Percentiles rank a stretch among this genome's conserved stretches.
Conservation (phyloP, 1,140 invertebrate species). For the Bombus superbus region DNA sequence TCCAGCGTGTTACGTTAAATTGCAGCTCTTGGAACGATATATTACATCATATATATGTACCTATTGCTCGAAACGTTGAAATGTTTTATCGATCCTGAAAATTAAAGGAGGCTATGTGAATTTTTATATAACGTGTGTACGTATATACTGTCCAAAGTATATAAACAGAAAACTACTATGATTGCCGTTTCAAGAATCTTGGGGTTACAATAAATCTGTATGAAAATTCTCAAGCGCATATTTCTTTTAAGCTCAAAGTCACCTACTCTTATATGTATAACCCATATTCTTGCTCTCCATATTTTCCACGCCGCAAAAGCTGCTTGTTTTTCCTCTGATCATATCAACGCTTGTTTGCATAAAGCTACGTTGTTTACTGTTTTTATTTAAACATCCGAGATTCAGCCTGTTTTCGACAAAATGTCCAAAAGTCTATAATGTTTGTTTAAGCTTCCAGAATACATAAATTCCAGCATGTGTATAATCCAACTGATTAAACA, state of each 20-base stretch:
- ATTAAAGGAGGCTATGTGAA: too few relatives aligned
- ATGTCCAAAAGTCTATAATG: background rate
- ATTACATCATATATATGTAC: background rate
- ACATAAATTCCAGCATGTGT: background rate
- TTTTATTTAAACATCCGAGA: background rate
- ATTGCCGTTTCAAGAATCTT: background rate
- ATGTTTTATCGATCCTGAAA: too few relatives aligned
- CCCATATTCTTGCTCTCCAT: background rate
- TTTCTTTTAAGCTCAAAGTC: background rate
- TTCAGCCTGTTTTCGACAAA: background rate
- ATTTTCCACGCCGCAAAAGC: background rate
- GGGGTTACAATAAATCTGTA: background rate
- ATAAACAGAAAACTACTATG: background rate
- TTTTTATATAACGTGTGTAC: too few relatives aligned
- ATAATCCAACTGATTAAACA: background rate
- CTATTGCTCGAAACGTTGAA: too few relatives aligned
- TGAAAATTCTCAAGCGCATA: background rate
- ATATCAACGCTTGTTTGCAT: background rate
- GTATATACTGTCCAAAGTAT: too few relatives aligned
- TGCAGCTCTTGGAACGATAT: background rate
- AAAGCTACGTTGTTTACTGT: background rate
- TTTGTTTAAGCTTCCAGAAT: background rate
- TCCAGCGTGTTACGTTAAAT: background rate
- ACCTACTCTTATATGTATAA: background rate
- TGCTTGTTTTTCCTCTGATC: background rate